phyloP scores from a whole-genome alignment of 2,888 invertebrate species.

The Laothoe populi region DNA sequence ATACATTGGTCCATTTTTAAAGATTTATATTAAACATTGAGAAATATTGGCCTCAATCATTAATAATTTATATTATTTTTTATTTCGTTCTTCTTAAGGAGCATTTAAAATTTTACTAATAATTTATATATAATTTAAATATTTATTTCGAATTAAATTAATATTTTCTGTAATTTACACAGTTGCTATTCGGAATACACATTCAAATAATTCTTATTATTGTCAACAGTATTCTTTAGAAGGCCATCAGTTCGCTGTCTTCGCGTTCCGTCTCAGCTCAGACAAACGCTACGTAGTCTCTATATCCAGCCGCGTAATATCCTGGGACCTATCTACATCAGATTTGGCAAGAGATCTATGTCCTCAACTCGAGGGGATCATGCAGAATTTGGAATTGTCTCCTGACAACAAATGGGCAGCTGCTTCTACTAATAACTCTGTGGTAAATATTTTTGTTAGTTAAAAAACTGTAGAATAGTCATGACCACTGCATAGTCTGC shows the following conservation, averaged over 20 bases:
- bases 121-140: too few relatives aligned
- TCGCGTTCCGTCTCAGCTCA: conserved; percentile 94
- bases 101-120: too few relatives aligned
- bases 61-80: too few relatives aligned
- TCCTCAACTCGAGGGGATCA: conserved; percentile 96
- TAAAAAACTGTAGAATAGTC: too few relatives aligned
- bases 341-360: conserved; percentile 97
- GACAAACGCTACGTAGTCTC: conserved; percentile 97
- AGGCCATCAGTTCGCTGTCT: conserved; percentile 99
- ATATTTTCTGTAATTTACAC: too few relatives aligned
- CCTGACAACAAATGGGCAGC: conserved; percentile 98
- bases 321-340: conserved; percentile 98
- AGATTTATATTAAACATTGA: too few relatives aligned
- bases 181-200: too few relatives aligned
- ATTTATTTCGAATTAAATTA: too few relatives aligned
- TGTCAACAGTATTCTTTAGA: conserved; percentile 95
- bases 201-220: not conserved
- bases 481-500: too few relatives aligned
- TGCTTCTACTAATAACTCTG: conserved; percentile 97
- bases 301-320: conserved; percentile 97
- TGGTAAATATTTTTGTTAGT: conserved; percentile 73
- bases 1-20: too few relatives aligned
- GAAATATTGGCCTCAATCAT: too few relatives aligned
- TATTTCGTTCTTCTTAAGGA: too few relatives aligned
- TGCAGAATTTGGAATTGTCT: conserved; percentile 96